These are phyloP conservation scores for Diaperis boleti DNA, from an alignment of 2,888 invertebrate species.

Conservation along the genomic window DNA sequence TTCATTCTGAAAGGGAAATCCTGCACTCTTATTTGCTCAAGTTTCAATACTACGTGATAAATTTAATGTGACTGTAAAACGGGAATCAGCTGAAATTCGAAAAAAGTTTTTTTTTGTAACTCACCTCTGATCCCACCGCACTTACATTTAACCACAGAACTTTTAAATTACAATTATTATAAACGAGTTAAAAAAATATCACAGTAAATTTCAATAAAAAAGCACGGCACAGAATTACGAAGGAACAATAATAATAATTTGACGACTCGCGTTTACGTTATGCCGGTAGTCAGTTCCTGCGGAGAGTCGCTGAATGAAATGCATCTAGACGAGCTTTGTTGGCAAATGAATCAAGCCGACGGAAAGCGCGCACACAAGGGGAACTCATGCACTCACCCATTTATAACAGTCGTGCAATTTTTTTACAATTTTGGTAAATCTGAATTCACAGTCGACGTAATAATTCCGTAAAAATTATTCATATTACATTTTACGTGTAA, in stretches of 20 bases:
- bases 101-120: too few relatives aligned
- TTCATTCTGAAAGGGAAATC: too few relatives aligned
- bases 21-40: too few relatives aligned
- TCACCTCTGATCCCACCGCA: constrained; percentile 9
- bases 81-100: too few relatives aligned
- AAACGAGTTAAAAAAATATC: constrained; percentile 24
- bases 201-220: constrained; percentile 26
- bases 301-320: constrained; percentile 42
- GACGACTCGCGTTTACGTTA: constrained; percentile 32
- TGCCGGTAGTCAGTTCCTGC: constrained; percentile 38
- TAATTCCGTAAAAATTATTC: too few relatives aligned
- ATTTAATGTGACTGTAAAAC: too few relatives aligned
- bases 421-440: too few relatives aligned
- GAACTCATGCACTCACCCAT: constrained; percentile 21
- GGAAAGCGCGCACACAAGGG: constrained; percentile 36
- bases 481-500: too few relatives aligned
- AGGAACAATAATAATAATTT: constrained; percentile 17
- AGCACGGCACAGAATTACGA: constrained; percentile 23
- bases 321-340: constrained; percentile 42
- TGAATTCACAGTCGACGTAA: too few relatives aligned
- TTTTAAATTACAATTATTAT: constrained; percentile 10
- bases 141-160: constrained; percentile 14
- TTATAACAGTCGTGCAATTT: neutral
- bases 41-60: too few relatives aligned
- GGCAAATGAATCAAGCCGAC: constrained; percentile 40